These are phyloP conservation scores for Digitonthophagus gazella DNA, from an alignment of 2,888 invertebrate species.

Conservation along the genomic window DNA sequence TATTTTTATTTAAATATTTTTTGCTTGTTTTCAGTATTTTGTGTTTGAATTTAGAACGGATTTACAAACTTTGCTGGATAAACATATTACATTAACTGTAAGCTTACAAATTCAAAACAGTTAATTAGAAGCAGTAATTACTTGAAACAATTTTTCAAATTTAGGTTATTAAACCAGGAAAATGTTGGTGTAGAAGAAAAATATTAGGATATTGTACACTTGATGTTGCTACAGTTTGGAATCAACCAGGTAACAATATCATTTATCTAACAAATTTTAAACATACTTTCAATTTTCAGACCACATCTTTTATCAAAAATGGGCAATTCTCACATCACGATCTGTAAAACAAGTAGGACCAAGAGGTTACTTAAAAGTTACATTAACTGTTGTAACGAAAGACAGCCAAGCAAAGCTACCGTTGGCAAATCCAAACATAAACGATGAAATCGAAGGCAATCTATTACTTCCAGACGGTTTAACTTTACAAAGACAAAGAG, in stretches of 20 bases:
- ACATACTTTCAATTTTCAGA: background rate
- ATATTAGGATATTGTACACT: conserved; percentile 62
- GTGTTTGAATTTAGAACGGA: conserved; percentile 62
- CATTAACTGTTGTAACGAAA: conserved; percentile 70
- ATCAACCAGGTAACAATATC: conserved; percentile 58
- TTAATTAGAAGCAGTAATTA: conserved; percentile 6
- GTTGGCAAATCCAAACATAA: conserved; percentile 54
- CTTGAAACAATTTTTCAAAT: background rate
- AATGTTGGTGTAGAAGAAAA: conserved; percentile 51
- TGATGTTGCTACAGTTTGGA: conserved; percentile 70
- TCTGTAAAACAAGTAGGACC: conserved; percentile 53
- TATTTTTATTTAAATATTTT: too few relatives aligned
- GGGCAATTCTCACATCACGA: conserved; percentile 74
- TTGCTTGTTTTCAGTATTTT: conserved; percentile 58
- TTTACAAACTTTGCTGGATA: conserved; percentile 58
- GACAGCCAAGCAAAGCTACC: conserved; percentile 64
- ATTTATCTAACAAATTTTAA: conserved; percentile 6
- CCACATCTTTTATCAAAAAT: conserved; percentile 70
- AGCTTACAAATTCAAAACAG: conserved; percentile 24
- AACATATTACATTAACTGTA: conserved; percentile 61
- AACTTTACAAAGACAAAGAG: conserved; percentile 51
- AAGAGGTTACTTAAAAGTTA: conserved; percentile 79
- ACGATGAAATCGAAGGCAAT: conserved; percentile 72
- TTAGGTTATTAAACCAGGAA: conserved; percentile 45
- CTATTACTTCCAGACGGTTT: conserved; percentile 62